A percentile compares a stretch with the other conserved stretches of the same genome.
phyloP scores from a whole-genome alignment of 1,140 invertebrate species.

The Olivierus martensii region DNA sequence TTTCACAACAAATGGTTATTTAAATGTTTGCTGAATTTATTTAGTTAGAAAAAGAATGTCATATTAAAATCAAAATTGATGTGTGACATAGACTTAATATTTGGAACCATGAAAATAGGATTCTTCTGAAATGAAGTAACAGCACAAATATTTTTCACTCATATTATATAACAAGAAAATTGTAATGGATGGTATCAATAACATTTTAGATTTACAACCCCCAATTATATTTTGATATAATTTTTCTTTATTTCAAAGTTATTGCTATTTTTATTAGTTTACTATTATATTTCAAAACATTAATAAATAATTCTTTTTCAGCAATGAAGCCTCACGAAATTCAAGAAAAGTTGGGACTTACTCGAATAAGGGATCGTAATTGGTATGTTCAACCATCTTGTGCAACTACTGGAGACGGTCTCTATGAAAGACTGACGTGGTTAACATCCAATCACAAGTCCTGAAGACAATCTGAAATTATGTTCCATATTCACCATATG shows the following conservation, averaged over 20 bases:
- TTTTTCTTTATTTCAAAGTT: background rate
- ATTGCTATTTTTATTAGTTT: background rate
- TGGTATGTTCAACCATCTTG: constrained; percentile 98
- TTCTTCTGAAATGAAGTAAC: no score
- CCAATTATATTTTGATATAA: background rate
- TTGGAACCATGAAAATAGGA: no score
- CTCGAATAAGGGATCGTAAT: constrained; percentile 91
- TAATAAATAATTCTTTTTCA: constrained; percentile 31
- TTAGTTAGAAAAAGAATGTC: no score
- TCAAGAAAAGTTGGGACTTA: constrained; percentile 91
- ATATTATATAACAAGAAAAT: no score
- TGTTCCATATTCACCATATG: constrained; percentile 14
- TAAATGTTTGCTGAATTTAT: no score
- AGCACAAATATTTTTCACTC: no score
- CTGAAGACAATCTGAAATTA: constrained; percentile 6
- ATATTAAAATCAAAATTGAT: no score
- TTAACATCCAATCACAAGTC: constrained; percentile 40
- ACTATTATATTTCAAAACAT: background rate
- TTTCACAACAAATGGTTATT: no score
- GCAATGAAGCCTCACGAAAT: constrained; percentile 99
- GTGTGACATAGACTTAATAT: no score
- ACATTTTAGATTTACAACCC: background rate
- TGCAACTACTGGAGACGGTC: constrained; percentile 92
- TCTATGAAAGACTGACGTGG: constrained; percentile 98
- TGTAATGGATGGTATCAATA: background rate